A percentile compares a stretch with the other conserved stretches of the same genome.
phyloP scores from a whole-genome alignment of 30 jellyfish, hydroid and myxozoan species.

The Hydractinia symbiolongicarpus region DNA sequence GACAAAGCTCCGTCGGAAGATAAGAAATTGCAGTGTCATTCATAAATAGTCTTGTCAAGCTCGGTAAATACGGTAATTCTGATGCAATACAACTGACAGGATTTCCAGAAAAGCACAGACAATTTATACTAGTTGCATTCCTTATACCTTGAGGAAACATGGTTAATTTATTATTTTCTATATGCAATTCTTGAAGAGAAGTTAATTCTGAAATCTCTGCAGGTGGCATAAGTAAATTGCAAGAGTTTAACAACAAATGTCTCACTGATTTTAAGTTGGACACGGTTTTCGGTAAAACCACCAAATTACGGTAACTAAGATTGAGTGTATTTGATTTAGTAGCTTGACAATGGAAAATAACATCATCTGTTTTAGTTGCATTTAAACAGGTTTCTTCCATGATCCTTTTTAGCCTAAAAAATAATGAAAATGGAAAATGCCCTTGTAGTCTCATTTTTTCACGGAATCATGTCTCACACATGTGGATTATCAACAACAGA shows the following conservation, averaged over 20 bases:
- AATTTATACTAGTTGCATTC: slow-evolving; percentile 29
- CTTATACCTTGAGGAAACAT: slow-evolving; percentile 70
- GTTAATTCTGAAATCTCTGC: slow-evolving; percentile 41
- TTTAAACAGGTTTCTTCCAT: too few relatives aligned
- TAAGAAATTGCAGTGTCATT: slow-evolving; percentile 47
- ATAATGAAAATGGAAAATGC: too few relatives aligned
- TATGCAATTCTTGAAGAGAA: slow-evolving; percentile 52
- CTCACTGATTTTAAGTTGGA: slow-evolving; percentile 17
- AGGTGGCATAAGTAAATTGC: slow-evolving; percentile 84
- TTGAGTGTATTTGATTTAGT: slow-evolving; percentile 31
- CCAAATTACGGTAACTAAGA: slow-evolving; percentile 45
- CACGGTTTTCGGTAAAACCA: slow-evolving; percentile 54
- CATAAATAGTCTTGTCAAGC: slow-evolving; percentile 48
- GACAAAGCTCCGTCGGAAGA: slow-evolving; percentile 65
- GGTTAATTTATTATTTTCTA: slow-evolving; percentile 72
- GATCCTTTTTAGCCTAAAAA: too few relatives aligned
- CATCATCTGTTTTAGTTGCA: neutral
- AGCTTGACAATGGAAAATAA: neutral
- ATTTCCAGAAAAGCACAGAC: slow-evolving; percentile 68
- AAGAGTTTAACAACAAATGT: slow-evolving; percentile 33
- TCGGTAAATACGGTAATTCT: slow-evolving; percentile 42
- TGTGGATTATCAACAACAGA: too few relatives aligned
- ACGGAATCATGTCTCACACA: too few relatives aligned
- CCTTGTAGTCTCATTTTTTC: too few relatives aligned
- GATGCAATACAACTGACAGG: slow-evolving; percentile 61